Conservation (phyloP, 2,113 vertebrate genomes). For the Rynchops niger region DNA sequence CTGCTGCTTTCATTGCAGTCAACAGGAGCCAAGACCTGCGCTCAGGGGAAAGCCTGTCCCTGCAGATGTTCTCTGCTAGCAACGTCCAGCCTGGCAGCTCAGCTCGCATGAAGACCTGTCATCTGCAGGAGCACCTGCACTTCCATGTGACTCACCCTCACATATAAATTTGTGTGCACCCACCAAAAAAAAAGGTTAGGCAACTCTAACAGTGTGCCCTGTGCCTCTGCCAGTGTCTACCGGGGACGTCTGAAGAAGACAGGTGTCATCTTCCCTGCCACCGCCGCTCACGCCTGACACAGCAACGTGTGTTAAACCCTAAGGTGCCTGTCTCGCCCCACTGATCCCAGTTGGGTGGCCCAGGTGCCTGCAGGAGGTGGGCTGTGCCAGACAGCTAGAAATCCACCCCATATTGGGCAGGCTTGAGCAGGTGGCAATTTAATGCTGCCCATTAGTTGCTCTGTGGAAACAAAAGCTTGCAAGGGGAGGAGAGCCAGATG, state of each 20-base stretch:
- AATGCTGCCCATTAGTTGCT: slow-evolving; percentile 25
- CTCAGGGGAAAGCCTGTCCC: neutral
- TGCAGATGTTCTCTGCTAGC: neutral
- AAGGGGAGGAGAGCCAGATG: slow-evolving; percentile 20
- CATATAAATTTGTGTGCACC: neutral
- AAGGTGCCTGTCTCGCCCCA: fast-evolving
- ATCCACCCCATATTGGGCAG: neutral
- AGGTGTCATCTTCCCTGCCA: neutral
- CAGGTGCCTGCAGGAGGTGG: neutral
- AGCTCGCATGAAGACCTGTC: neutral
- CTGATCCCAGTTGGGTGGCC: neutral
- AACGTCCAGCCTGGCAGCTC: neutral
- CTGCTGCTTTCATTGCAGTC: neutral
- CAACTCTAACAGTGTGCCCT: neutral
- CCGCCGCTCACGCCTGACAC: fast-evolving
- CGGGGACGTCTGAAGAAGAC: neutral
- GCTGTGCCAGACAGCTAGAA: neutral
- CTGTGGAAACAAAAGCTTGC: slow-evolving; percentile 40
- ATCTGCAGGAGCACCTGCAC: neutral
- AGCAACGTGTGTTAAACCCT: neutral
- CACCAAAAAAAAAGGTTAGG: neutral
- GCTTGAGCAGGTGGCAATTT: slow-evolving; percentile 46
- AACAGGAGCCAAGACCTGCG: neutral
- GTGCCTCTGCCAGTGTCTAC: neutral
- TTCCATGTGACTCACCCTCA: neutral